phyloP scores from a whole-genome alignment of 2,797 vertebrate genomes.

The Podargus strigoides region DNA sequence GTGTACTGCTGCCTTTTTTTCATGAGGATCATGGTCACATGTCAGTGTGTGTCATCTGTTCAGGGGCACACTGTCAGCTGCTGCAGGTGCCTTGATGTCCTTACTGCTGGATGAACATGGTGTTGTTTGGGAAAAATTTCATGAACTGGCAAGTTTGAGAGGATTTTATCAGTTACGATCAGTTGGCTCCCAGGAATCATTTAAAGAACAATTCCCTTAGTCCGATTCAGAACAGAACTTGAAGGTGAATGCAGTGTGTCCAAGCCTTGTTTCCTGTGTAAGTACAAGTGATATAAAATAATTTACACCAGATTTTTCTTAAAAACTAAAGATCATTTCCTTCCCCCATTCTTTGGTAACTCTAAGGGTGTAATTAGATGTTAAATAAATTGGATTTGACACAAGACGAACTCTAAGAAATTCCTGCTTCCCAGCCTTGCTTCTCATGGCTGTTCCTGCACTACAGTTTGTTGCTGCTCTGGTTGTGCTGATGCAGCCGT shows the following conservation, averaged over 20 bases:
- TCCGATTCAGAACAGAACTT: background rate
- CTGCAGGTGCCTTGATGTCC: background rate
- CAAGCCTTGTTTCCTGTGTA: background rate
- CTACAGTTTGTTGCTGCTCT: background rate
- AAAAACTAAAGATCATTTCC: background rate
- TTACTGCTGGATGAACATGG: background rate
- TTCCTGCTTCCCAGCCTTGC: background rate
- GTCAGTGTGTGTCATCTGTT: background rate
- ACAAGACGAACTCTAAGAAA: background rate
- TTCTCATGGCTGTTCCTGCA: background rate
- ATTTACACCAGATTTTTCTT: background rate
- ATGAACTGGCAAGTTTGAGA: background rate
- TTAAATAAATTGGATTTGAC: conserved; percentile 2
- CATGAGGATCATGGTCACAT: background rate
- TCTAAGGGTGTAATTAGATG: background rate
- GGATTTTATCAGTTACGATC: background rate
- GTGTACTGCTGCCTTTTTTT: background rate
- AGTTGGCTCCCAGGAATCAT: background rate
- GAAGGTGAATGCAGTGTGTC: background rate
- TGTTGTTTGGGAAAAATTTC: background rate
- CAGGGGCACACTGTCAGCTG: background rate
- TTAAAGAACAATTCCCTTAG: background rate
- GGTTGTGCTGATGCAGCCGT: background rate
- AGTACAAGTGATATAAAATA: background rate
- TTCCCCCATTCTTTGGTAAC: background rate